Base-by-base conservation (phyloP, 2,888 invertebrate species). In the Microdon myrmicae region DNA sequence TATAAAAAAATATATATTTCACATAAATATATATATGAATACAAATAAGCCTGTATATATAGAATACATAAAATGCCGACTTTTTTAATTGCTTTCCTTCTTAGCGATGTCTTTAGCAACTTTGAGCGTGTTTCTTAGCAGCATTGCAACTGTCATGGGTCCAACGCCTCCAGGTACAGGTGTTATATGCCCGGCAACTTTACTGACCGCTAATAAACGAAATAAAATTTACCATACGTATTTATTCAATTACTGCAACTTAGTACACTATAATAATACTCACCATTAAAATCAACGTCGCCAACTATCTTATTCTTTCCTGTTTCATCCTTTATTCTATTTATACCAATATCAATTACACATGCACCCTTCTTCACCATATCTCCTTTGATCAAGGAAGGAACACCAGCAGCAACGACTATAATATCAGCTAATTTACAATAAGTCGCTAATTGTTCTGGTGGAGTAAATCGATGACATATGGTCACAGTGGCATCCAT, bases 101-200 rank as follows among this genome's bases (percentile, higher is more conserved):
- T 43, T 59, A 4, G 23, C 12, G 4, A 82, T 75, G 16, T 75
- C 80, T 72, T 83, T 83, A 1, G 90, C 90, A 0, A 93, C 92
- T 71, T 83, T 82, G 56, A 94, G 83, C 0, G 94, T 94, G 75
- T 96, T 96, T 69, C 86, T 86, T 92, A 96, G 92, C 22, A 96
- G 79, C 93, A 94, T 94, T 1, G 94, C 90, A 0, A 95, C 94
- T 0, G 96, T 96, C 90, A 95, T 92, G 0, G 95, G 95, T 0
- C 95, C 95, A 3, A 93, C 95, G 2, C 96, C 96, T 2, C 95
- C 86, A 1, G 95, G 95, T 0, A 95, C 96, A 1, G 95, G 94
- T 0, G 94, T 94, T 34, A 96, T 87, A 43, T 88, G 84, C 6
- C 92, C 90, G 5, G 94, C 95, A 14, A 92, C 83, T 79, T 92